Evolutionary conservation across 1,140 invertebrate species (phyloP).

Genomic region (Macrosteles quadrilineatus): DNA sequence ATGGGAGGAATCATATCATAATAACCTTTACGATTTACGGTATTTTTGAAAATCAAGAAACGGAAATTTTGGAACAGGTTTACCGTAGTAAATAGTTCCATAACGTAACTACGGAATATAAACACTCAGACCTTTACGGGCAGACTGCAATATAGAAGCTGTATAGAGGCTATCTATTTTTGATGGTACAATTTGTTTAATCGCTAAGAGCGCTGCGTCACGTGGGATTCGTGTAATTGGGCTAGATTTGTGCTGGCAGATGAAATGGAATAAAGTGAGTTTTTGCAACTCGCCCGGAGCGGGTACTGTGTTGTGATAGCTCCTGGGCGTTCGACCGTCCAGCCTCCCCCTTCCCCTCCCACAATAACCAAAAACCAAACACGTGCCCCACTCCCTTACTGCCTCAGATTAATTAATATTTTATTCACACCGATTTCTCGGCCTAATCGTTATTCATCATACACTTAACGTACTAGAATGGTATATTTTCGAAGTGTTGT

Average conservation of each 20-base stretch:
- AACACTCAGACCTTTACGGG: too few species aligned
- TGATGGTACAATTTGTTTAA: too few species aligned
- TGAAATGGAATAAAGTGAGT: neutral
- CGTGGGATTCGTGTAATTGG: too few species aligned
- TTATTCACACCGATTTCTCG: constrained; percentile 15
- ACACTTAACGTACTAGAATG: neutral
- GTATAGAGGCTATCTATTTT: too few species aligned
- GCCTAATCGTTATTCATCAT: neutral
- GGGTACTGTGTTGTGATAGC: constrained; percentile 1
- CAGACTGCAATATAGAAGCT: too few species aligned
- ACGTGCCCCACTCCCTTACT: neutral
- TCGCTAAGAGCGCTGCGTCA: too few species aligned
- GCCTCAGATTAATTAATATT: constrained; percentile 15
- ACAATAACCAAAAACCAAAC: neutral
- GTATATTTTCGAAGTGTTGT: neutral
- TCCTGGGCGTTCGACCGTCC: neutral
- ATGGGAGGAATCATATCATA: too few species aligned
- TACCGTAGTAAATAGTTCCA: too few species aligned
- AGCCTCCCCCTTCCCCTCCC: neutral
- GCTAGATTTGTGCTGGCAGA: neutral
- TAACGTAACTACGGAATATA: too few species aligned
- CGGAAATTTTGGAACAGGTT: too few species aligned
- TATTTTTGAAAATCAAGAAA: too few species aligned
- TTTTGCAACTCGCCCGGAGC: constrained; percentile 5
- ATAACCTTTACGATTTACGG: too few species aligned